Conservation (phyloP, 1,140 invertebrate genomes). For the Sesamia nonagrioides region DNA sequence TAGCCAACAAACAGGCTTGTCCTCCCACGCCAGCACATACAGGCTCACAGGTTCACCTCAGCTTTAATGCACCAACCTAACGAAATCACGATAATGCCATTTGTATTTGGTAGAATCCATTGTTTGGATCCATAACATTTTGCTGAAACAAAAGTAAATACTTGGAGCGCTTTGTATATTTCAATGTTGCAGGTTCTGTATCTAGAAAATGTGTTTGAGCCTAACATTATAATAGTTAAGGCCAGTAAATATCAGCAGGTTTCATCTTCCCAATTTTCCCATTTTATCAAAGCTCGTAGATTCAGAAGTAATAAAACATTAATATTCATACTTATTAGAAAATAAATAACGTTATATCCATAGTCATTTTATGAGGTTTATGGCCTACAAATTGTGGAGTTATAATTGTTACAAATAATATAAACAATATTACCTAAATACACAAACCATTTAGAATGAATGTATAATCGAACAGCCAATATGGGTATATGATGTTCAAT, state of each 20-base stretch:
- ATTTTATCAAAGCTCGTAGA: constrained; percentile 16
- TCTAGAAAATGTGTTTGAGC: not conserved
- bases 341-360: constrained; percentile 38
- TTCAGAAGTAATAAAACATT: constrained; percentile 27
- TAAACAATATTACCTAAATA: constrained; percentile 49
- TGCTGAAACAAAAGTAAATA: constrained; percentile 45
- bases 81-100: constrained; percentile 47
- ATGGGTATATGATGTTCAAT: constrained; percentile 47
- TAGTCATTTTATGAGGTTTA: constrained; percentile 35
- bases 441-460: constrained; percentile 49
- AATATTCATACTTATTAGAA: constrained; percentile 46
- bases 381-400: constrained; percentile 18
- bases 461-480: constrained; percentile 50
- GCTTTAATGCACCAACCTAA: constrained; percentile 49
- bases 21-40: constrained; percentile 71
- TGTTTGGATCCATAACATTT: constrained; percentile 57
- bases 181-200: constrained; percentile 1
- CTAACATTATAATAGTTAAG: not conserved
- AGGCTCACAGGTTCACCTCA: constrained; percentile 72
- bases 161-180: constrained; percentile 4
- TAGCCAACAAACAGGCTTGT: constrained; percentile 65
- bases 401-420: constrained; percentile 46
- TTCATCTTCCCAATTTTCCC: constrained; percentile 2
- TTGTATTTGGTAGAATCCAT: constrained; percentile 44
- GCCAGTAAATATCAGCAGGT: not conserved